phyloP scores from a whole-genome alignment of 1,140 invertebrate species.

The Muscidifurax raptorellus region DNA sequence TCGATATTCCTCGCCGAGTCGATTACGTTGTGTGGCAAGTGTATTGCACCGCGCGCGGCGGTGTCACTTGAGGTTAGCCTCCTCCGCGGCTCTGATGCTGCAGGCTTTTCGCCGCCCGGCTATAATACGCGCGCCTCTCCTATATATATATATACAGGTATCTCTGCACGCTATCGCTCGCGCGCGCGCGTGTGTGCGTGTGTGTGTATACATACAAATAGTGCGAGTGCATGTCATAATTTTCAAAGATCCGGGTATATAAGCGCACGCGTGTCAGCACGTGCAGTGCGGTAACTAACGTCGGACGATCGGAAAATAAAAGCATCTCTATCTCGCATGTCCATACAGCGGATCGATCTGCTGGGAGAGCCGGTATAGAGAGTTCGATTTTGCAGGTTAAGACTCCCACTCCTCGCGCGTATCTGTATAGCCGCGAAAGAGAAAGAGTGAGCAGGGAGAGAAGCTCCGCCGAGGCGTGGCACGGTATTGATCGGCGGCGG shows the following conservation, averaged over 20 bases:
- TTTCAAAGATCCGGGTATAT: neutral
- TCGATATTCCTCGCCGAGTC: slow-evolving; percentile 10
- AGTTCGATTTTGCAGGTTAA: neutral
- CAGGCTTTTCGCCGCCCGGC: slow-evolving; percentile 20
- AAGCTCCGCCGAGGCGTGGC: slow-evolving; percentile 54
- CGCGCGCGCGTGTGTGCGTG: neutral
- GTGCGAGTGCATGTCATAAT: neutral
- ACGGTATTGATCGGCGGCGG: slow-evolving; percentile 56
- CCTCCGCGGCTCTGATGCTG: slow-evolving; percentile 2
- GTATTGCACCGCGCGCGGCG: neutral
- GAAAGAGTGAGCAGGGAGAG: slow-evolving; percentile 10
- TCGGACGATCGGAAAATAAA: neutral
- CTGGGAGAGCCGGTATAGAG: neutral
- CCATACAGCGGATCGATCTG: neutral
- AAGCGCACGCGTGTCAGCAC: neutral
- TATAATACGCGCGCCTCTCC: slow-evolving; percentile 13
- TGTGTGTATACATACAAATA: neutral
- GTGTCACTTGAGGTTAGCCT: slow-evolving; percentile 15
- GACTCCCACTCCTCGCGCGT: neutral
- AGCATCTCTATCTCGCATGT: neutral
- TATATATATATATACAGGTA: neutral
- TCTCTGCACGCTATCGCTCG: too few species aligned
- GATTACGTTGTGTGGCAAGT: neutral
- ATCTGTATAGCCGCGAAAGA: neutral
- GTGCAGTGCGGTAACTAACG: neutral